Base-by-base conservation (phyloP, 2,797 vertebrate species). In the Rhynchonycteris naso region DNA sequence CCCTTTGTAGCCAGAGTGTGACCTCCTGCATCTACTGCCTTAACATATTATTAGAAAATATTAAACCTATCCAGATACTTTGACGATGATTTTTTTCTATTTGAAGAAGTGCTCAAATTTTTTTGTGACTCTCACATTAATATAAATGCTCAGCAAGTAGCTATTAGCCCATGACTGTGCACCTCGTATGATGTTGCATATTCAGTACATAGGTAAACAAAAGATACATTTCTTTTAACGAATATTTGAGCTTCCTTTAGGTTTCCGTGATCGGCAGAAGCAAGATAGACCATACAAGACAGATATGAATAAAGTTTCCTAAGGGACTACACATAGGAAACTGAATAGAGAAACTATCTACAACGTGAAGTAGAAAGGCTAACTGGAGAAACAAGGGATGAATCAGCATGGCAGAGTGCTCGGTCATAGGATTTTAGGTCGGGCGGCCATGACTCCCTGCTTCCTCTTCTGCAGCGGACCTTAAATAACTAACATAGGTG, bases 41-140 rank as follows among this genome's bases (percentile, higher is more conserved):
- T 95, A 80, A 92, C 72, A 71, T 63, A 76, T 14, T 58, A 68
- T 35, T 74, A 69, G 52, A 84, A 93, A 94, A 93, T 85, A 63
- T 43, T 75, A 89, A 91, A 54, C 9, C 72, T 88, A 30, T 69
- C 18, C 4, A 58, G 26, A 71, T 74, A 78, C n/a, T 69, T 72
- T 76, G 81, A 79, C 47, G 58, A 43, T n/a, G 30, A 78, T 84
- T 56, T 65, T 91, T 92, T 84, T 93, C 14, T 66, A 74, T 88
- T 59, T 81, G 14, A 74, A 83, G 22, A 65, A 33, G 12, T 33
- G 13, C 26, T 91, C 21, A 54, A 26, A 52, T 66, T 3, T 66
- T 71, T 80, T 61, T 43, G 22, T 83, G 69, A 61, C 35, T 54
- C 4, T 74, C 26, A 75, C 72, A 85, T 69, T 61, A 75, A 56